Percentiles rank a stretch among this genome's conserved stretches.
These are phyloP conservation scores for Aphis craccivora DNA, from an alignment of 1,140 invertebrate genomes.

Conservation along the genomic window DNA sequence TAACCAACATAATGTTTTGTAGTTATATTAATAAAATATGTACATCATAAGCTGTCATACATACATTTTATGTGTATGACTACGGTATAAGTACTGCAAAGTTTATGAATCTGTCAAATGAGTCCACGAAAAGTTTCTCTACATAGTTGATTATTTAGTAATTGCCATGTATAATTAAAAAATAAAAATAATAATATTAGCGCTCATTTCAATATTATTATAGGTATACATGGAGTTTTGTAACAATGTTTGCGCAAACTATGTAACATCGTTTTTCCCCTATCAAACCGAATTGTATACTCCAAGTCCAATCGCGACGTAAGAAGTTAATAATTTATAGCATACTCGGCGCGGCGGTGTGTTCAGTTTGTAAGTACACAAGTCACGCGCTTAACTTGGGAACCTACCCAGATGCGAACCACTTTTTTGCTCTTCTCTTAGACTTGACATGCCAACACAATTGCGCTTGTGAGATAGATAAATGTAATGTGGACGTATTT, in stretches of 20 bases:
- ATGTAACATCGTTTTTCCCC: not conserved
- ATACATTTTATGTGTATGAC: too few relatives aligned
- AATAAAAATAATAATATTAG: not conserved
- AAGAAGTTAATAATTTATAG: slow-evolving; percentile 45
- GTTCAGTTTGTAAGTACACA: slow-evolving; percentile 14
- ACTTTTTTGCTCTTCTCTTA: not conserved
- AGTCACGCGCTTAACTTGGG: slow-evolving; percentile 28
- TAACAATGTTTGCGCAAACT: not conserved
- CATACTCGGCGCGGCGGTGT: not conserved
- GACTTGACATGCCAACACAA: slow-evolving; percentile 38
- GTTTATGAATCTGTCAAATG: not conserved
- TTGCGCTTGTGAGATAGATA: not conserved
- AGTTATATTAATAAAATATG: not conserved
- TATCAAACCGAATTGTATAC: not conserved
- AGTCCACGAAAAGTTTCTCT: too few relatives aligned
- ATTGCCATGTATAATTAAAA: not conserved
- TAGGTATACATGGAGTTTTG: not conserved
- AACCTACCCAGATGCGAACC: slow-evolving; percentile 10
- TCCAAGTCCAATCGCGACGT: not conserved
- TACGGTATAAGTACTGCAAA: not conserved
- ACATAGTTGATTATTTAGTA: not conserved
- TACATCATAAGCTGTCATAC: not conserved
- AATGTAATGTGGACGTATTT: slow-evolving; percentile 32
- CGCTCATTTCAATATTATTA: not conserved
- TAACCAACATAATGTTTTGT: not conserved